These are phyloP conservation scores for Polia nebulosa DNA, from an alignment of 2,888 invertebrate genomes.

Conservation along the genomic window DNA sequence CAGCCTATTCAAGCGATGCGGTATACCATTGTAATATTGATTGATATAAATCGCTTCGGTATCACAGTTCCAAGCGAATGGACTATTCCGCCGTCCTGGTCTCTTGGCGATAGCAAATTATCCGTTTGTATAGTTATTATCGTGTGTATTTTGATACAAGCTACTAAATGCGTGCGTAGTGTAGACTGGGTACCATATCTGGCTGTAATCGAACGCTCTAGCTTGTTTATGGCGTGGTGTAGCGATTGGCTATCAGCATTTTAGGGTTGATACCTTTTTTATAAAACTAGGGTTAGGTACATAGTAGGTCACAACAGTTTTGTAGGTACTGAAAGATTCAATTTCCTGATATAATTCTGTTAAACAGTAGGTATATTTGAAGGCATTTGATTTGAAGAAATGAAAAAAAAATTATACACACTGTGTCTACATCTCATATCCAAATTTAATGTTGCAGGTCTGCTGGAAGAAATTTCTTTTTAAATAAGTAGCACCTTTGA, in stretches of 20 bases:
- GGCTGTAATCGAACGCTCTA: constrained; percentile 28
- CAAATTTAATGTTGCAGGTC: too few relatives aligned
- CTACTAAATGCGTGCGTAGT: constrained; percentile 35
- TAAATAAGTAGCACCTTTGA: too few relatives aligned
- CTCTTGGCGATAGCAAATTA: constrained; percentile 59
- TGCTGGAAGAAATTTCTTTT: too few relatives aligned
- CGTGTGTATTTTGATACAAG: constrained; percentile 25
- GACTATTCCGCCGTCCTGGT: constrained; percentile 46
- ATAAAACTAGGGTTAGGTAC: background rate
- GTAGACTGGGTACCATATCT: constrained; percentile 12
- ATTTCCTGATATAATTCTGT: too few relatives aligned
- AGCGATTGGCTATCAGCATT: constrained; percentile 17
- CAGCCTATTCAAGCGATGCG: constrained; percentile 34
- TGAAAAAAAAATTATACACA: too few relatives aligned
- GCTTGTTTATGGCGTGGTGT: background rate
- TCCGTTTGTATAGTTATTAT: constrained; percentile 50
- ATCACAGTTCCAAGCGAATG: constrained; percentile 47
- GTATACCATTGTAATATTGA: constrained; percentile 57
- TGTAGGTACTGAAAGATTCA: background rate
- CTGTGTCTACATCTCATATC: too few relatives aligned
- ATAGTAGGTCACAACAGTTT: too few relatives aligned
- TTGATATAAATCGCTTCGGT: constrained; percentile 49
- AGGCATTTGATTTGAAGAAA: too few relatives aligned
- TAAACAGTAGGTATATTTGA: background rate
- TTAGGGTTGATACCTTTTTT: background rate